Base-by-base conservation (phyloP, 2,797 vertebrate species). In the Anableps anableps region DNA sequence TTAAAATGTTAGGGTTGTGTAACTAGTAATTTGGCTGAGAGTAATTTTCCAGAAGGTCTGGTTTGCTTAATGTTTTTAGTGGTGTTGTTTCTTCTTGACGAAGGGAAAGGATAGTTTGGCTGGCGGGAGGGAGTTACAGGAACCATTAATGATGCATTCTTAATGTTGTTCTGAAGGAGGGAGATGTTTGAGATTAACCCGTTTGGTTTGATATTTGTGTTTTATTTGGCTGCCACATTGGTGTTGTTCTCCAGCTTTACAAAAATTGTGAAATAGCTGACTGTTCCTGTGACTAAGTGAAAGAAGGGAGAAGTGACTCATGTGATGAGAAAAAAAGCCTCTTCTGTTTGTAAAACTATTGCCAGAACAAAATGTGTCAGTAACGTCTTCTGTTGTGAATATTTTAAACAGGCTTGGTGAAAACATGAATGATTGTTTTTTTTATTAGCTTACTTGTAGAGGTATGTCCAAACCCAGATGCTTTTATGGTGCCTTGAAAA, bases 141-240 rank as follows among this genome's bases (percentile, higher is more conserved):
- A 75, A 55, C 5, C 51, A 82, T 68, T 83, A 77, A 74, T 74
- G 60, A 88, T 74, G 68, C 38, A 31, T 74, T 41, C 10, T 74
- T 58, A 51, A 51, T 31, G 64, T 66, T 31, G 64, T 66, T 82
- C 1, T 10, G 23, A 45, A 71, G 17, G 13, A 26, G 16, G 2
- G 9, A 0, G 3, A 51, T 21, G 38, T 80, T 13, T 34, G n/a
- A 74, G 73, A 74, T 50, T 75, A 77, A 78, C 74, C 26, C n/a
- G 43, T 74, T 72, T 43, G 3, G 41, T 83, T 79, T 38, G 21
- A 77, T 64, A 41, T 34, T 1, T 50, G 10, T 38, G 17, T 43
- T n/a, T 73, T 60, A 43, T 77, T 19, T 9, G 53, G 43, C 75
- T 50, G 11, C 23, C 0, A 3, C 14, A 50, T 16, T 31, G 43